phyloP scores from a whole-genome alignment of 2,888 invertebrate genomes.

The Drosophila falleni region DNA sequence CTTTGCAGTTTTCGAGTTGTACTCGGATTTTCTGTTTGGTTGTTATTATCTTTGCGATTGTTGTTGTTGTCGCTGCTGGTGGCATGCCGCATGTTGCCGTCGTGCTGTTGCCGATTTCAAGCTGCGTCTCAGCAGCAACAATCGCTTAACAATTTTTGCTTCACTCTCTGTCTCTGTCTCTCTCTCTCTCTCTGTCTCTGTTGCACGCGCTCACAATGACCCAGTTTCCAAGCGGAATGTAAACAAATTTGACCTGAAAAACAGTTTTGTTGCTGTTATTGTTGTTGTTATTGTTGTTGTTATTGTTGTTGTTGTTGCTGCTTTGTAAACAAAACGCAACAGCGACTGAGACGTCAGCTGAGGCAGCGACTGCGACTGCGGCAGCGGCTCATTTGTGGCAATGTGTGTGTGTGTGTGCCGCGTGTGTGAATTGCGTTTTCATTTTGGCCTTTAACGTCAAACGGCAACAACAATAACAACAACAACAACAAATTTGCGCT shows the following conservation, averaged over 20 bases:
- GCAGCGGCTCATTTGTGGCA: constrained; percentile 48
- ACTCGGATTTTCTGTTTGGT: constrained; percentile 23
- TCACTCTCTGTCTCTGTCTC: neutral
- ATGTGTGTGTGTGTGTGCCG: neutral
- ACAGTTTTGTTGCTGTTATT: constrained; percentile 47
- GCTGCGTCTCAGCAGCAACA: constrained; percentile 57
- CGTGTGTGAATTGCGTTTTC: constrained; percentile 66
- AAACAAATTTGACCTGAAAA: constrained; percentile 84
- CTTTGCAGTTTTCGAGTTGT: constrained; percentile 17
- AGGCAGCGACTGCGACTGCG: constrained; percentile 49
- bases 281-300: constrained; percentile 24
- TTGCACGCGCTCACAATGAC: constrained; percentile 81
- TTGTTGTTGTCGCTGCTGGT: constrained; percentile 54
- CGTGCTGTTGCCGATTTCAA: constrained; percentile 62
- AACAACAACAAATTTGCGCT: constrained; percentile 49
- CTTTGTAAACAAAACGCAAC: constrained; percentile 72
- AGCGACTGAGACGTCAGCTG: constrained; percentile 54
- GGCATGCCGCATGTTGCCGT: constrained; percentile 67
- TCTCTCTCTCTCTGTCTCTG: constrained; percentile 35
- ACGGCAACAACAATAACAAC: constrained; percentile 33
- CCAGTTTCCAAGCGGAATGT: constrained; percentile 82
- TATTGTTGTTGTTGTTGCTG: constrained; percentile 51
- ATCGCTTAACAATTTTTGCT: constrained; percentile 38
- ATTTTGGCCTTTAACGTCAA: constrained; percentile 67
- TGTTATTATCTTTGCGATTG: constrained; percentile 44